Conservation (phyloP, 2,888 invertebrate genomes). For the Chironomus tentans region DNA sequence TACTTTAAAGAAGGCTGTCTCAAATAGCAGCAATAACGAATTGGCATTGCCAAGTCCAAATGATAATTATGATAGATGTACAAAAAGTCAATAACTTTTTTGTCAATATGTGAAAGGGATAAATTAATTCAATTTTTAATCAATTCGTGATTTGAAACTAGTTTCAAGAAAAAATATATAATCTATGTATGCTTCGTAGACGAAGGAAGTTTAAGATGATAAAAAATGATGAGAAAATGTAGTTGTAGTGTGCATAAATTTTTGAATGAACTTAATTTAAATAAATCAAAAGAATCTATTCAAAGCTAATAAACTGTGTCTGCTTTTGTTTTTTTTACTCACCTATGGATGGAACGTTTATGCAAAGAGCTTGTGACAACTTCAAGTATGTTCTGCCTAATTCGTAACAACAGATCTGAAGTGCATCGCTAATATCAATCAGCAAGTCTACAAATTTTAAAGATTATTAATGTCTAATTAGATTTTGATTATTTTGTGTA, state of each 20-base stretch:
- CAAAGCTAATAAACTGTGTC: background rate
- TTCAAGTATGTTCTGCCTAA: conserved; percentile 87
- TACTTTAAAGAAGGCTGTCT: conserved; percentile 7
- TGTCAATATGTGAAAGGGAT: background rate
- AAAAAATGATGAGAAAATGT: background rate
- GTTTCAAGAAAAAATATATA: conserved; percentile 35
- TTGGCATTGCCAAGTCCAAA: background rate
- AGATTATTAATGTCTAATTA: background rate
- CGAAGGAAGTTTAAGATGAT: background rate
- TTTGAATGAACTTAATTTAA: conserved; percentile 28
- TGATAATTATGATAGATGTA: conserved; percentile 3
- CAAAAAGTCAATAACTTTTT: background rate
- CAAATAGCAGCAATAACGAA: background rate
- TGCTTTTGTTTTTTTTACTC: conserved; percentile 44
- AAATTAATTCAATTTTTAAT: background rate
- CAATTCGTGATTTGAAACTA: conserved; percentile 31
- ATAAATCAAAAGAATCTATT: conserved; percentile 18
- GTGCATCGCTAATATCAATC: conserved; percentile 95
- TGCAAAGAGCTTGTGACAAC: conserved; percentile 78
- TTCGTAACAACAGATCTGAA: conserved; percentile 93
- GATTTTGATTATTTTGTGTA: background rate
- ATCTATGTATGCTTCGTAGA: conserved; percentile 31
- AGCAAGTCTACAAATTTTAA: conserved; percentile 68
- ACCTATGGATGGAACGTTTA: conserved; percentile 83
- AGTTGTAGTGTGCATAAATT: conserved; percentile 26